Percentiles rank a stretch among this genome's conserved stretches.
Conservation (phyloP, 2,797 vertebrate species). For the Coccyzus lansbergi region DNA sequence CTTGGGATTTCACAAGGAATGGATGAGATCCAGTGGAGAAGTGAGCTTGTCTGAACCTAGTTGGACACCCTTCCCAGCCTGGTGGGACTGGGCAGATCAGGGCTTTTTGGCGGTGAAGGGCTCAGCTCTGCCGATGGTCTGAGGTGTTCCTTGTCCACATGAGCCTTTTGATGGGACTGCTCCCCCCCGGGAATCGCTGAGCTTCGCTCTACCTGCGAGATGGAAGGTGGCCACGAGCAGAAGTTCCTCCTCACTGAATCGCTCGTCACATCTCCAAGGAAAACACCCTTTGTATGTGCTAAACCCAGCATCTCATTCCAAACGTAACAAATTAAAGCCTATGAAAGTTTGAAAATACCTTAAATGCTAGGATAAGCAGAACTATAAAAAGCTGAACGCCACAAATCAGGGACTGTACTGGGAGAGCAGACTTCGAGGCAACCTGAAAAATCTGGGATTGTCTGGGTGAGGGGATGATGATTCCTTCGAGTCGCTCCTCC, state of each 20-base stretch:
- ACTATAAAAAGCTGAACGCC: conserved; percentile 55
- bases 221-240: background rate
- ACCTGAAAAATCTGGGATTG: conserved; percentile 1
- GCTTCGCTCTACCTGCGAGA: conserved; percentile 41
- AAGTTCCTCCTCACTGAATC: conserved; percentile 43
- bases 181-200: background rate
- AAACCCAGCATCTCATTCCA: conserved; percentile 47
- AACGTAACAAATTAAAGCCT: conserved; percentile 68
- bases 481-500: background rate
- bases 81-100: fast-evolving
- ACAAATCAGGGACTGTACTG: conserved; percentile 32
- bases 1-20: background rate
- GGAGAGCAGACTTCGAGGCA: background rate
- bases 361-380: conserved; percentile 66
- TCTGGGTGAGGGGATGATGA: background rate
- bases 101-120: background rate
- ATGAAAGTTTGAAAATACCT: conserved; percentile 62
- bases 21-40: background rate
- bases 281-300: conserved; percentile 58
- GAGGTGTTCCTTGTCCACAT: fast-evolving
- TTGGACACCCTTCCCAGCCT: background rate
- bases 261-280: conserved; percentile 54
- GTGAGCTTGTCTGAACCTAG: background rate
- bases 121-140: background rate
- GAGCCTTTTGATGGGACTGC: background rate